Conservation (phyloP, 2,113 vertebrate species). For the Pelecanus crispus region DNA sequence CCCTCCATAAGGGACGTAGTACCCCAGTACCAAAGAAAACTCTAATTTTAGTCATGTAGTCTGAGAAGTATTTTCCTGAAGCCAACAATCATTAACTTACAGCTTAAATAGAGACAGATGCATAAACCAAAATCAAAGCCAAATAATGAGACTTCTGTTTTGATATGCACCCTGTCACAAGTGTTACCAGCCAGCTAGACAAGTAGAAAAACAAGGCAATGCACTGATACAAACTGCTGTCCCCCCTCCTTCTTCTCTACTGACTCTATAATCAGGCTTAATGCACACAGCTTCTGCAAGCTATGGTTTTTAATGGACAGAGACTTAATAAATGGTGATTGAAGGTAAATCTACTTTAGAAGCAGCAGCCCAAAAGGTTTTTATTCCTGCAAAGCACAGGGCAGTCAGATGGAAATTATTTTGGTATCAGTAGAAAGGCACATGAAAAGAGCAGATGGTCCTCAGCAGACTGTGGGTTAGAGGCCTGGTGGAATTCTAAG, state of each 20-base stretch:
- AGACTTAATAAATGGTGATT: conserved; percentile 99
- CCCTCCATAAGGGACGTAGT: conserved; percentile 59
- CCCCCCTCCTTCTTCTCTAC: conserved; percentile 63
- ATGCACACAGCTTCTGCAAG: conserved; percentile 84
- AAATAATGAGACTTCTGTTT: conserved; percentile 9
- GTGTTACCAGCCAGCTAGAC: conserved; percentile 45
- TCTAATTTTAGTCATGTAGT: not conserved
- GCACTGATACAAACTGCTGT: conserved; percentile 68
- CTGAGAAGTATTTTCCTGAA: not conserved
- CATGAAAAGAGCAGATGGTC: conserved; percentile 45
- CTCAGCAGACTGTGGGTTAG: not conserved
- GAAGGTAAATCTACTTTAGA: conserved; percentile 96
- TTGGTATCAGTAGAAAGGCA: conserved; percentile 40
- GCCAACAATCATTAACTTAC: not conserved
- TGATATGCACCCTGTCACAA: not conserved
- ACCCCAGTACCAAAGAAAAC: conserved; percentile 12
- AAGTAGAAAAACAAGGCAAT: conserved; percentile 75
- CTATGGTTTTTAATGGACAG: conserved; percentile 86
- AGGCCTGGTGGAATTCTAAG: conserved; percentile 24
- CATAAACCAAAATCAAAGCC: not conserved
- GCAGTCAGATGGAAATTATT: conserved; percentile 63
- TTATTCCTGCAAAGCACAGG: conserved; percentile 68
- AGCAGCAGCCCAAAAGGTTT: conserved; percentile 76
- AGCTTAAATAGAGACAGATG: not conserved
- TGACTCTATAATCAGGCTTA: conserved; percentile 92